Percentiles rank a stretch among this genome's conserved stretches.
Conservation (phyloP, 2,113 vertebrate species). For the Rhodinocichla rosea region DNA sequence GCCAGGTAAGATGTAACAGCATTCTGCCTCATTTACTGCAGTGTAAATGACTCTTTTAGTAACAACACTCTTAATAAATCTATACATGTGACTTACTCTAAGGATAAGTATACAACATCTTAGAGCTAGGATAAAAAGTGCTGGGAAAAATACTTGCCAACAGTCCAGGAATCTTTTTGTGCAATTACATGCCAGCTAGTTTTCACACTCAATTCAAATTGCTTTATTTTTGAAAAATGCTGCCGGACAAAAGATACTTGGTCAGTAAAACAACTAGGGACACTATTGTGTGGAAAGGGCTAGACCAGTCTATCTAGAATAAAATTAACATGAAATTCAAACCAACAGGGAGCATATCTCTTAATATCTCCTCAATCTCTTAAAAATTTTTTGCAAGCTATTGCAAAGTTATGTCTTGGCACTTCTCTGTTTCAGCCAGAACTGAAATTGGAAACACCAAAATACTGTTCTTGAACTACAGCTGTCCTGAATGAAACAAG, state of each 20-base stretch:
- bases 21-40: neutral
- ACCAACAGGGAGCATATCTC: neutral
- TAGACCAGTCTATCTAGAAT: neutral
- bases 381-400: neutral
- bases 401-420: neutral
- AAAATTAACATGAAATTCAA: neutral
- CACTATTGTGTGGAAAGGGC: neutral
- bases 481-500: slow-evolving; percentile 30
- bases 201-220: neutral
- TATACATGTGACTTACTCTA: neutral
- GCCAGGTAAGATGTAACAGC: neutral
- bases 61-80: neutral
- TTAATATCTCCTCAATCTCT: neutral
- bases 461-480: neutral
- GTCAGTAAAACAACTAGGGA: neutral
- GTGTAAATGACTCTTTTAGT: neutral
- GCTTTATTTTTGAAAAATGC: neutral
- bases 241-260: neutral
- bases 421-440: slow-evolving; percentile 28
- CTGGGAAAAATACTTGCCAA: neutral
- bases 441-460: slow-evolving; percentile 38
- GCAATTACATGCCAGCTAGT: neutral
- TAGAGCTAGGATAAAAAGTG: neutral
- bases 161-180: neutral
- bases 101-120: neutral